These are phyloP conservation scores for Drosophila tanythrix DNA, from an alignment of 2,888 invertebrate species.

Conservation along the genomic window DNA sequence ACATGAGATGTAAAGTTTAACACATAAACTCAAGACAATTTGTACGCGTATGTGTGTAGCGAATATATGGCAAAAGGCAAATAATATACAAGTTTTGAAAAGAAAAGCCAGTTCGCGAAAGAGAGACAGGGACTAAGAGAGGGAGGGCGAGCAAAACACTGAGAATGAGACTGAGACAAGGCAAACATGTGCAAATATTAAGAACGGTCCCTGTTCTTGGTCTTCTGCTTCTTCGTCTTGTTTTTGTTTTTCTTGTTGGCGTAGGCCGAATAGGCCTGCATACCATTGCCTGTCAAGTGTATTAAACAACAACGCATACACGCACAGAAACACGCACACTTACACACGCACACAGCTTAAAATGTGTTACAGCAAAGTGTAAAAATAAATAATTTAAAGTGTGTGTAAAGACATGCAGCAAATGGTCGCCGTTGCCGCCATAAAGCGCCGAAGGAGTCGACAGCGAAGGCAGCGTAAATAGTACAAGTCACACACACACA, in stretches of 20 bases:
- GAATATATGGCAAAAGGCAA: conserved; percentile 81
- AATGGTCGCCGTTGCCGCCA: conserved; percentile 67
- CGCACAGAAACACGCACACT: conserved; percentile 18
- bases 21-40: conserved; percentile 82
- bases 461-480: conserved; percentile 65
- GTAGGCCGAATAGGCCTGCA: conserved; percentile 47
- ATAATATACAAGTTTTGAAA: conserved; percentile 81
- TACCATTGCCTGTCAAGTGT: conserved; percentile 61
- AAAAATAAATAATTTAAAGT: conserved; percentile 82
- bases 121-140: conserved; percentile 14
- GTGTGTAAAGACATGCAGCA: conserved; percentile 79
- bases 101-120: conserved; percentile 60
- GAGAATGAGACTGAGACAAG: conserved; percentile 13
- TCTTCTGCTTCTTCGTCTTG: conserved; percentile 27
- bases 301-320: conserved; percentile 54
- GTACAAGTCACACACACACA: conserved; percentile 49
- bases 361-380: conserved; percentile 81
- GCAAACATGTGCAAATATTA: conserved; percentile 65
- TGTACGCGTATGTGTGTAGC: conserved; percentile 77
- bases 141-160: neutral
- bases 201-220: conserved; percentile 53
- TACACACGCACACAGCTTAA: conserved; percentile 56
- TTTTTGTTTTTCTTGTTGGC: conserved; percentile 28
- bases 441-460: conserved; percentile 67
- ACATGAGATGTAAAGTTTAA: conserved; percentile 79